Percentiles rank a stretch among this genome's conserved stretches.
Evolutionary conservation across 2,113 vertebrate genomes (phyloP).

Genomic region (Nycticryphes semicollaris): DNA sequence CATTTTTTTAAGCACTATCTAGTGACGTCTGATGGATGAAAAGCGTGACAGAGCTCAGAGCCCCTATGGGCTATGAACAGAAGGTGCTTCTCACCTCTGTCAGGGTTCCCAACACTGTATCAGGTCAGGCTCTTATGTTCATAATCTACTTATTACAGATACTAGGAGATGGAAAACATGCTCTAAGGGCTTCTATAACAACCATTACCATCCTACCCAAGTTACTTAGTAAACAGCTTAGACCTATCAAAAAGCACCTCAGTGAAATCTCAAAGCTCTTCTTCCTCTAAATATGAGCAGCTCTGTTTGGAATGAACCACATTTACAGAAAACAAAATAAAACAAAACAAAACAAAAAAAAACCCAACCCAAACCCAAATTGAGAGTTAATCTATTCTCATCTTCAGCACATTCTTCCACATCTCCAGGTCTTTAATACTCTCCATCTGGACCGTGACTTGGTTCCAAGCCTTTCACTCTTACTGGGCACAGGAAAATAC

Average conservation of each 20-base stretch:
- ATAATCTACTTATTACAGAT: background rate
- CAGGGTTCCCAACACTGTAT: background rate
- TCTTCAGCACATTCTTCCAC: background rate
- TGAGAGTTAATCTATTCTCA: background rate
- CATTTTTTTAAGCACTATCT: background rate
- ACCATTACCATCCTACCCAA: background rate
- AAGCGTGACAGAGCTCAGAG: background rate
- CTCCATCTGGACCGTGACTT: accelerated
- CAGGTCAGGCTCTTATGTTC: background rate
- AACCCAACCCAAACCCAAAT: background rate
- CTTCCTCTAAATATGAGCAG: background rate
- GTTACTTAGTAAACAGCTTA: background rate
- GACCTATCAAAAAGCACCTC: background rate
- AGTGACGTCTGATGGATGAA: accelerated
- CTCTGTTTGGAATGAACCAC: background rate
- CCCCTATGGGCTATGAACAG: background rate
- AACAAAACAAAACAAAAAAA: background rate
- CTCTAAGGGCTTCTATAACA: background rate
- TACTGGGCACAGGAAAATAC: background rate
- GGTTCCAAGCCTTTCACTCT: background rate
- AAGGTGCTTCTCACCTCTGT: background rate
- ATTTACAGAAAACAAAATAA: background rate
- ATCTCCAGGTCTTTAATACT: background rate
- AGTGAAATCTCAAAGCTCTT: background rate
- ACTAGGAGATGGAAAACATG: background rate